A percentile compares a stretch with the other conserved stretches of the same genome.
These are phyloP conservation scores for Periphyllus acericola DNA, from an alignment of 2,888 invertebrate genomes.

Conservation along the genomic window DNA sequence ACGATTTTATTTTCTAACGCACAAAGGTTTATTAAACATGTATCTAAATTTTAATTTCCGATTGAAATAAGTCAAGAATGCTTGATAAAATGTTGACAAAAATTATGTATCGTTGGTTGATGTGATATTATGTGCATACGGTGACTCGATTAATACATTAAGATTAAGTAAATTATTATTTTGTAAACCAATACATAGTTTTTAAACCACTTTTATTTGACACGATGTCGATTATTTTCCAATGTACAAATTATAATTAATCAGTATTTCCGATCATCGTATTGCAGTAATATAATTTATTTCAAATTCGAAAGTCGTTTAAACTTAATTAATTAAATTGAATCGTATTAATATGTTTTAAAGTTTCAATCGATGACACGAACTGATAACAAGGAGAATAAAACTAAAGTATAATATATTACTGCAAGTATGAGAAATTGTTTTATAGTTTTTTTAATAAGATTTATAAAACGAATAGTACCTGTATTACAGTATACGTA, in stretches of 20 bases:
- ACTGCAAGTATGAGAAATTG: background rate
- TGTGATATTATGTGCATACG: background rate
- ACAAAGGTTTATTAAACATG: background rate
- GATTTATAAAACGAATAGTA: background rate
- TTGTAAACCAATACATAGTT: slow-evolving; percentile 2
- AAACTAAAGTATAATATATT: background rate
- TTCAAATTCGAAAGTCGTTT: slow-evolving; percentile 36
- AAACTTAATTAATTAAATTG: slow-evolving; percentile 29
- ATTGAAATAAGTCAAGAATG: background rate
- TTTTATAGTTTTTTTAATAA: background rate
- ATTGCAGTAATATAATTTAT: slow-evolving; percentile 14
- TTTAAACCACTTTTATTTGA: slow-evolving; percentile 28
- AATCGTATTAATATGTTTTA: slow-evolving; percentile 7
- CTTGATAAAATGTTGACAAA: slow-evolving; percentile 6
- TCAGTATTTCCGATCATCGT: slow-evolving; percentile 24
- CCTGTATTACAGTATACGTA: background rate
- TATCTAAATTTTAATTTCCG: background rate
- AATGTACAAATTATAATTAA: slow-evolving; percentile 21
- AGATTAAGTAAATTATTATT: slow-evolving; percentile 13
- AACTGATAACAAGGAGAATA: background rate
- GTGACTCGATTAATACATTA: background rate
- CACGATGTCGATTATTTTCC: slow-evolving; percentile 7
- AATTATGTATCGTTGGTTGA: slow-evolving; percentile 7
- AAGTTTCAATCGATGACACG: slow-evolving; percentile 3
- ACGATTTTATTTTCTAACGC: background rate